phyloP scores from a whole-genome alignment of 2,113 vertebrate genomes.

The Elachura formosa region DNA sequence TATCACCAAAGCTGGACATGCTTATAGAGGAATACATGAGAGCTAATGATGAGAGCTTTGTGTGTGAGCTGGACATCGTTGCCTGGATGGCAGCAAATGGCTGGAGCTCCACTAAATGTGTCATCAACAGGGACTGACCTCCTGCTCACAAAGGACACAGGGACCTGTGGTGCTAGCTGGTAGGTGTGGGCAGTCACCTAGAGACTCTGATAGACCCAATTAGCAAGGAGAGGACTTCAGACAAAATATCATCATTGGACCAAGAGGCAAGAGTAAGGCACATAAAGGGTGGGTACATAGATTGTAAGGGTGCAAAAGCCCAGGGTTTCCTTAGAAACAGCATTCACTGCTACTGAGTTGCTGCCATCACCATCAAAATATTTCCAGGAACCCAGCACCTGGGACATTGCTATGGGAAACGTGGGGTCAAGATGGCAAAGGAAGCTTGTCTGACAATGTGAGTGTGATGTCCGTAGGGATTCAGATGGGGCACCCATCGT shows the following conservation, averaged over 20 bases:
- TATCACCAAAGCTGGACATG: fast-evolving
- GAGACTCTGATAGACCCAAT: not conserved
- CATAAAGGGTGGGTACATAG: fast-evolving
- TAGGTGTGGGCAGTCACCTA: not conserved
- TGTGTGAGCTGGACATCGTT: not conserved
- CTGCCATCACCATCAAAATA: not conserved
- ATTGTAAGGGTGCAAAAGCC: not conserved
- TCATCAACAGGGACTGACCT: not conserved
- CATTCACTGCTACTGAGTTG: fast-evolving
- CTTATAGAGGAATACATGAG: not conserved
- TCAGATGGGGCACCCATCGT: fast-evolving
- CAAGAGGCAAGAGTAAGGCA: not conserved
- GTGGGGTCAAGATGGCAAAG: not conserved
- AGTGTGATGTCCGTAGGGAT: not conserved
- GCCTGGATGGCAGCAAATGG: not conserved
- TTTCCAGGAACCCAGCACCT: not conserved
- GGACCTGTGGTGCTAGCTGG: not conserved
- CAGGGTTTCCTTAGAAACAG: not conserved
- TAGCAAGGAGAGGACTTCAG: not conserved
- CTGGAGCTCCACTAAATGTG: not conserved
- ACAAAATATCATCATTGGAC: not conserved
- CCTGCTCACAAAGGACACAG: not conserved
- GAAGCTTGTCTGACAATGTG: not conserved
- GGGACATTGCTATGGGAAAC: not conserved
- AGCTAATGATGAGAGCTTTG: not conserved